These are phyloP conservation scores for Sipha flava DNA, from an alignment of 1,140 invertebrate genomes.

Conservation along the genomic window DNA sequence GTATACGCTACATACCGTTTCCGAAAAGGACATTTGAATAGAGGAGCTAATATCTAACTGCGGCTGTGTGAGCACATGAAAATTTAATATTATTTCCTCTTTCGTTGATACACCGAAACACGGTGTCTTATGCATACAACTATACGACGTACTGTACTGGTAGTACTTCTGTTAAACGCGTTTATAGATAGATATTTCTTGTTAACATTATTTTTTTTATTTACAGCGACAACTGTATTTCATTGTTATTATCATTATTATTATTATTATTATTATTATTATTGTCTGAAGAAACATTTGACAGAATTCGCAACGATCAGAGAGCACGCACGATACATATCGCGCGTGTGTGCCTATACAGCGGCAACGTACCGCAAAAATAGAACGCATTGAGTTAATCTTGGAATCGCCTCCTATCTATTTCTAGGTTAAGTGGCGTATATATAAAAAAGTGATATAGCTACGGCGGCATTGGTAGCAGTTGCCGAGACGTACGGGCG, in stretches of 20 bases:
- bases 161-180: not conserved
- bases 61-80: too few species aligned
- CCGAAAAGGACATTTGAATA: too few species aligned
- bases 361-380: not conserved
- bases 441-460: not conserved
- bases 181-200: not conserved
- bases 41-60: too few species aligned
- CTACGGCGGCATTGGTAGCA: not conserved
- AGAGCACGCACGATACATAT: not conserved
- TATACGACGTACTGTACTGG: too few species aligned
- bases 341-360: not conserved
- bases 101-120: too few species aligned
- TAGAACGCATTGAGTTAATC: slow-evolving; percentile 25
- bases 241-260: not conserved
- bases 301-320: not conserved
- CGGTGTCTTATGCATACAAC: too few species aligned
- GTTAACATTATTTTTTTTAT: not conserved
- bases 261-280: not conserved
- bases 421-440: slow-evolving; percentile 26
- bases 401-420: slow-evolving; percentile 11
- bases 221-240: not conserved
- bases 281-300: not conserved
- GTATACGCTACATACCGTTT: too few species aligned
- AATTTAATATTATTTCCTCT: too few species aligned
- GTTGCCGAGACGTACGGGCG: not conserved